A percentile compares a stretch with the other conserved stretches of the same genome.
phyloP scores from a whole-genome alignment of 2,113 vertebrate genomes.

The Indri indri region DNA sequence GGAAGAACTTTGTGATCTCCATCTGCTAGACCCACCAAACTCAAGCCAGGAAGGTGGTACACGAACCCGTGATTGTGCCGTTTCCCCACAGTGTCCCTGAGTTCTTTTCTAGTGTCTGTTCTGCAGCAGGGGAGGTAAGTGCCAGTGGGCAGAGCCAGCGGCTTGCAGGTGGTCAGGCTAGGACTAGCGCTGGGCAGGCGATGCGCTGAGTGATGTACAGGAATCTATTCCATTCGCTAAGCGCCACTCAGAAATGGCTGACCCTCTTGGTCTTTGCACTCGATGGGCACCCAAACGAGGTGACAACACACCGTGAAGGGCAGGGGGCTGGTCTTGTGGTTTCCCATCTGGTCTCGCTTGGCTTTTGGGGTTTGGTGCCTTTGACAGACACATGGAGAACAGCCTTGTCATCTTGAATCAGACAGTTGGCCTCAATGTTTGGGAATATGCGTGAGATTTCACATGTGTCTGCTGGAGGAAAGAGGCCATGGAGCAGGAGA shows the following conservation, averaged over 20 bases:
- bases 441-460: conserved; percentile 63
- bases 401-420: conserved; percentile 74
- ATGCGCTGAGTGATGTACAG: not conserved
- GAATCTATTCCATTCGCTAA: not conserved
- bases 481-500: not conserved
- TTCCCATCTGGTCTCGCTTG: conserved; percentile 70
- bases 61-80: not conserved
- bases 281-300: conserved; percentile 20
- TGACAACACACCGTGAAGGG: conserved; percentile 58
- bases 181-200: not conserved
- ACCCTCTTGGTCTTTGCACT: not conserved
- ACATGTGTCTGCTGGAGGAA: conserved; percentile 53
- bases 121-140: not conserved
- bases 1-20: not conserved
- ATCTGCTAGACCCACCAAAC: not conserved
- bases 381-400: conserved; percentile 75
- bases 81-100: not conserved
- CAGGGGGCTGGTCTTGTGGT: conserved; percentile 65
- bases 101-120: not conserved
- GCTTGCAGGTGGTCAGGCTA: not conserved
- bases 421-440: not conserved
- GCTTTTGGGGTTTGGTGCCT: conserved; percentile 73
- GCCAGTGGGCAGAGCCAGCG: not conserved
- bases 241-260: not conserved
- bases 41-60: not conserved